Conservation (phyloP, 1,140 invertebrate genomes). For the Procambarus clarkii region DNA sequence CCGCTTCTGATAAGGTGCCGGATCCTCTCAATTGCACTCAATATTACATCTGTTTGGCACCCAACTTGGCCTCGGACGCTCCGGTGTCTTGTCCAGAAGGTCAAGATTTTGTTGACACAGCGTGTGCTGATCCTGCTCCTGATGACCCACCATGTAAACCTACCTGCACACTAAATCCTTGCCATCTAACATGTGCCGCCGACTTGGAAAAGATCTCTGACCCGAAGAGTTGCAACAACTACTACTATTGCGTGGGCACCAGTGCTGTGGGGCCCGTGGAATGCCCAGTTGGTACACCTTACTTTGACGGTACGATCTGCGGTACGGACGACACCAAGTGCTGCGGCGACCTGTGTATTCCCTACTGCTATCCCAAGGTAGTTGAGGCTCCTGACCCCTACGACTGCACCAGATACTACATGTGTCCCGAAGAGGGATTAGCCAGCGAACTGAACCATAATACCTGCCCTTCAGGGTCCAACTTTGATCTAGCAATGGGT, state of each 20-base stretch:
- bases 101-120: too few relatives aligned
- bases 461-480: neutral
- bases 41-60: too few relatives aligned
- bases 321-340: neutral
- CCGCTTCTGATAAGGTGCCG: too few relatives aligned
- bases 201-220: conserved; percentile 19
- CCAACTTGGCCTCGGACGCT: too few relatives aligned
- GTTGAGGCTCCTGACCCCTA: neutral
- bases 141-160: too few relatives aligned
- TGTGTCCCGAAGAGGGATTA: fast-evolving
- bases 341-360: neutral
- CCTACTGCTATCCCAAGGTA: neutral
- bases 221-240: neutral
- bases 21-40: too few relatives aligned
- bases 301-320: neutral
- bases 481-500: neutral
- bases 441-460: neutral
- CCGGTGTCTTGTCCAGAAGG: too few relatives aligned
- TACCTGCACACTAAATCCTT: neutral
- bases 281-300: neutral
- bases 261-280: neutral
- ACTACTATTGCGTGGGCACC: neutral
- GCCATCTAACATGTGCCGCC: conserved; percentile 14
- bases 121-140: too few relatives aligned
- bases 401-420: neutral